Percentiles rank a stretch among this genome's conserved stretches.
phyloP scores from a whole-genome alignment of 2,797 vertebrate genomes.

The Myripristis jacobus region DNA sequence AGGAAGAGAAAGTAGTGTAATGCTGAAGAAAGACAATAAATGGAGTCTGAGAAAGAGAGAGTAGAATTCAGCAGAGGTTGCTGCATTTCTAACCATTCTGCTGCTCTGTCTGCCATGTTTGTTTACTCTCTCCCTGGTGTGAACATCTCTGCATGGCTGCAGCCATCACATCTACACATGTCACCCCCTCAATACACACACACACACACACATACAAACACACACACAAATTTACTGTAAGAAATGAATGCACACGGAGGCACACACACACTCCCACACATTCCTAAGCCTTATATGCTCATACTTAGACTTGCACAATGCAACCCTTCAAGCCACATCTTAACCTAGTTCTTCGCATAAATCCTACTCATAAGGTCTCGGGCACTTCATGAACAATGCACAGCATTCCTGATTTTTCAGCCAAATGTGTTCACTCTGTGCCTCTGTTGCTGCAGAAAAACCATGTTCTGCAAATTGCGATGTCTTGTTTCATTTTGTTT shows the following conservation, averaged over 20 bases:
- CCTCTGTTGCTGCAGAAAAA: background rate
- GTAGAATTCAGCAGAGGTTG: background rate
- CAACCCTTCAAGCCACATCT: constrained; percentile 78
- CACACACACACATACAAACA: constrained; percentile 28
- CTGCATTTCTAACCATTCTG: constrained; percentile 55
- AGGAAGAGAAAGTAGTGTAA: background rate
- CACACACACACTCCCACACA: constrained; percentile 48
- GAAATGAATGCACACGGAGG: background rate
- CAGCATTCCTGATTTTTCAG: constrained; percentile 41
- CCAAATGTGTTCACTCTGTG: constrained; percentile 42
- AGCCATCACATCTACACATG: constrained; percentile 79
- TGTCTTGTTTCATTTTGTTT: no score
- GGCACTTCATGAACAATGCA: constrained; percentile 64
- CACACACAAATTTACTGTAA: background rate
- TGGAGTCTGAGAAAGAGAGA: background rate
- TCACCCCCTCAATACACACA: constrained; percentile 58
- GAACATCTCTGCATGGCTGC: constrained; percentile 80
- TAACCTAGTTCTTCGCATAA: constrained; percentile 79
- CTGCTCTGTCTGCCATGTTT: constrained; percentile 68
- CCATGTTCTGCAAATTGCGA: background rate
- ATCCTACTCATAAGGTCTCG: constrained; percentile 69
- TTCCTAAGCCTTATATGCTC: constrained; percentile 63
- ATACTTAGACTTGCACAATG: constrained; percentile 67
- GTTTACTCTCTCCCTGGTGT: constrained; percentile 79
- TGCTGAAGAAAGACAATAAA: constrained; percentile 13